A percentile compares a stretch with the other conserved stretches of the same genome.
Conservation (phyloP, 2,888 invertebrate species). For the Eupeodes luniger region DNA sequence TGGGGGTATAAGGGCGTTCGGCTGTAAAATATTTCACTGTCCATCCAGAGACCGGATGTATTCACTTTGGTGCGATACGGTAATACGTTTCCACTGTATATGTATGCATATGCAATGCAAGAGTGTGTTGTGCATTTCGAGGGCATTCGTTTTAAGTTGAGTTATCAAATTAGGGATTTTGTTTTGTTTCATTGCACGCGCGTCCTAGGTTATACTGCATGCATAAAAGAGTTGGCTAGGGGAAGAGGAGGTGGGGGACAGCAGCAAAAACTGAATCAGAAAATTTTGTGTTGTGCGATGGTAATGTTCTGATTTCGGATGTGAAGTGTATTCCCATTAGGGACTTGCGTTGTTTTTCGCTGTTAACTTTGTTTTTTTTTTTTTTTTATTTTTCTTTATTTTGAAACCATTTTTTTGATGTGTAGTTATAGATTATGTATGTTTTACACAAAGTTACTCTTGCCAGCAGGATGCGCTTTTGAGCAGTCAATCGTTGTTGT, state of each 20-base stretch:
- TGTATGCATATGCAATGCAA: slow-evolving; percentile 46
- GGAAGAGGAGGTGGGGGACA: background rate
- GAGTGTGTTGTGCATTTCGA: slow-evolving; percentile 46
- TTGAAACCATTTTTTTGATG: background rate
- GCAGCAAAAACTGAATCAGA: background rate
- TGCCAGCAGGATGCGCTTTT: slow-evolving; percentile 65
- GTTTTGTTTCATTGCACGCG: slow-evolving; percentile 43
- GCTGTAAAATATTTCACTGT: slow-evolving; percentile 62
- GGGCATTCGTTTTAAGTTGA: slow-evolving; percentile 66
- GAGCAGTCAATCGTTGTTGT: background rate
- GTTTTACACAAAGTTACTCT: slow-evolving; percentile 32
- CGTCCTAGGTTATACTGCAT: background rate
- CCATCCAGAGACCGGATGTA: slow-evolving; percentile 63
- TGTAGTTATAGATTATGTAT: too few relatives aligned
- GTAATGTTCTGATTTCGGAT: slow-evolving; percentile 65
- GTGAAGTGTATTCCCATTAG: slow-evolving; percentile 59
- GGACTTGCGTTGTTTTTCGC: slow-evolving; percentile 52
- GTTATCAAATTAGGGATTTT: slow-evolving; percentile 72
- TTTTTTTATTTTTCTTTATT: background rate
- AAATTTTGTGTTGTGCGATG: slow-evolving; percentile 49
- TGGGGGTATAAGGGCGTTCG: slow-evolving; percentile 18
- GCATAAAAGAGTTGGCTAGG: background rate
- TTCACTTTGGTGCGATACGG: slow-evolving; percentile 67
- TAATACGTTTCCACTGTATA: slow-evolving; percentile 67
- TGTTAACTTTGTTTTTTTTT: slow-evolving; percentile 36